Evolutionary conservation across 2,888 invertebrate genomes (phyloP), one percentile per base, ranked within the genome.

Genomic region (Torymus aiolomorphi): DNA sequence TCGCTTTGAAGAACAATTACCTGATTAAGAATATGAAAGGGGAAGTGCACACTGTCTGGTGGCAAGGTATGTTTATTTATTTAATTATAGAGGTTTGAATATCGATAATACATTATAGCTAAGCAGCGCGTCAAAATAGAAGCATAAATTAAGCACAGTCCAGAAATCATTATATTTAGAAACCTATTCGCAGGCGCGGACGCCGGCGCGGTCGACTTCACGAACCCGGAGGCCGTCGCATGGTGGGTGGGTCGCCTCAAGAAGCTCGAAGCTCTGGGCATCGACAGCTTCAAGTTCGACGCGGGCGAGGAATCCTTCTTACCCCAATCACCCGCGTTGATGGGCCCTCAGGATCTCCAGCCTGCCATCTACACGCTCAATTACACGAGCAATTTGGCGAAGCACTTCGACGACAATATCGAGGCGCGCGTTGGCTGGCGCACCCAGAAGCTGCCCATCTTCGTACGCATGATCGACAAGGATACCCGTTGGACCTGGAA

Each of bases 231-330:
- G 31, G 95, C 95, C 0, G 91, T 92, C 0, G 83, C 91, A 0
- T 94, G 94, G 94, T 94, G 91, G 89, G 87, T 91, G 0, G 86
- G 87, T 3, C 91, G 93, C 78, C 85, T 93, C 42, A 91, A 91
- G 74, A 86, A 88, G 5, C 83, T 97, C 1, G 91, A 93, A 83
- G 90, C 91, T 0, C 93, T 93, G 74, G 94, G 93, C 0, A 93
- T 97, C 24, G 94, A 95, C 85, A 94, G 94, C 80, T 93, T 95
- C 83, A 96, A 96, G 90, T 96, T 96, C 85, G 96, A 96, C 86
- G 96, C 96, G 62, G 97, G 96, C 31, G 96, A 96, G 89, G 92
- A 92, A 0, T 93, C 93, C 84, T 95, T 94, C 93, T 90, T 93
- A 62, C 94, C 95, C 52, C 92, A 93, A 88, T 92, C 93, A 83